phyloP scores from a whole-genome alignment of 2,888 invertebrate genomes.

The Thera britannica region DNA sequence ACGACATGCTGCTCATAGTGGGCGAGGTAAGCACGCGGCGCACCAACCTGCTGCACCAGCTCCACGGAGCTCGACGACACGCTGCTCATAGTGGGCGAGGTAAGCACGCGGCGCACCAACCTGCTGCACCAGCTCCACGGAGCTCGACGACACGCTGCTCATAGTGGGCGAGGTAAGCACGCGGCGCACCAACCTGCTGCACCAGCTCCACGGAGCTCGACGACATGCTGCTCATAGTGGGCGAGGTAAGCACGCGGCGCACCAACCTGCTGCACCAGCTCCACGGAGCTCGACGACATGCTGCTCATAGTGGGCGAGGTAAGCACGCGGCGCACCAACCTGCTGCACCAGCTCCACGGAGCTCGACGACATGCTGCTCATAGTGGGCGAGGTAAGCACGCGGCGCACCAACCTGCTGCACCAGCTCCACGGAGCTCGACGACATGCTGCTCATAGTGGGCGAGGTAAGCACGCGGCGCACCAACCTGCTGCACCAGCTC shows the following conservation, averaged over 20 bases:
- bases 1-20: slow-evolving; percentile 76
- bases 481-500: slow-evolving; percentile 33
- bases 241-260: slow-evolving; percentile 54
- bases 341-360: slow-evolving; percentile 51
- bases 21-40: slow-evolving; percentile 58
- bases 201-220: slow-evolving; percentile 76
- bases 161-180: slow-evolving; percentile 63
- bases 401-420: no score
- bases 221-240: slow-evolving; percentile 74
- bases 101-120: slow-evolving; percentile 28
- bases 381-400: slow-evolving; percentile 63
- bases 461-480: slow-evolving; percentile 51
- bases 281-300: slow-evolving; percentile 80
- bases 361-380: slow-evolving; percentile 80
- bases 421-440: slow-evolving; percentile 70
- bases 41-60: slow-evolving; percentile 57
- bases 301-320: slow-evolving; percentile 73
- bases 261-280: slow-evolving; percentile 7
- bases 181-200: slow-evolving; percentile 45
- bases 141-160: slow-evolving; percentile 81
- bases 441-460: slow-evolving; percentile 76
- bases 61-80: slow-evolving; percentile 80
- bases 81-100: slow-evolving; percentile 71
- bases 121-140: slow-evolving; percentile 66
- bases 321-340: no score